A percentile compares a stretch with the other conserved stretches of the same genome.
phyloP scores from a whole-genome alignment of 2,113 vertebrate genomes.

The Perca flavescens region DNA sequence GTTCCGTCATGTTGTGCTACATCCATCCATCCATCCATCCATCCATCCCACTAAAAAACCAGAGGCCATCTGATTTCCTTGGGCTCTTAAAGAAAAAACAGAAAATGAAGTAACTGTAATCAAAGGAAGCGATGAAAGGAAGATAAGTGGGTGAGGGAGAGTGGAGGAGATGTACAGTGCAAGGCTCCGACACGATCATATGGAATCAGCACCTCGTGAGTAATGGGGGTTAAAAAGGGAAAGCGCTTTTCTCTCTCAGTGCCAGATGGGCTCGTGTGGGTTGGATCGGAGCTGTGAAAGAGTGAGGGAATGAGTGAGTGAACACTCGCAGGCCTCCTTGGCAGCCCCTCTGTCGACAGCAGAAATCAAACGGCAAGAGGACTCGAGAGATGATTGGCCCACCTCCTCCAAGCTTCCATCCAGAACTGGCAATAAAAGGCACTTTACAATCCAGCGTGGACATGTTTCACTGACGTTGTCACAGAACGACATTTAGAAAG shows the following conservation, averaged over 20 bases:
- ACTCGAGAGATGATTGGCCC: constrained; percentile 50
- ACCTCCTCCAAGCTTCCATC: constrained; percentile 38
- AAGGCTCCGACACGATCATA: constrained; percentile 74
- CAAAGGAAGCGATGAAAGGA: constrained; percentile 56
- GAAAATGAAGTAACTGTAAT: constrained; percentile 52
- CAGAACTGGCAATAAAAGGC: constrained; percentile 31
- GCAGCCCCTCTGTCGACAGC: constrained; percentile 21
- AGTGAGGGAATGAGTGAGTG: constrained; percentile 47
- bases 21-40: constrained; percentile 14
- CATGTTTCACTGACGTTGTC: constrained; percentile 23
- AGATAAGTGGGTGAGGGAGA: constrained; percentile 61
- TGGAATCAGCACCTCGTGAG: constrained; percentile 73
- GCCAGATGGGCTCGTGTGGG: constrained; percentile 65
- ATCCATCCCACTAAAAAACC: background rate
- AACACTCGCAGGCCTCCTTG: constrained; percentile 25
- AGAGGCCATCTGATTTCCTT: constrained; percentile 10
- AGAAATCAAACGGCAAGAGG: constrained; percentile 48
- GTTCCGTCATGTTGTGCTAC: constrained; percentile 37
- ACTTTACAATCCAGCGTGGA: constrained; percentile 23
- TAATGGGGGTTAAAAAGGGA: constrained; percentile 77
- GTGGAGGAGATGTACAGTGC: constrained; percentile 58
- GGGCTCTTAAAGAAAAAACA: constrained; percentile 18
- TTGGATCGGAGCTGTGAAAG: constrained; percentile 42
- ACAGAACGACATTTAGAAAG: constrained; percentile 48
- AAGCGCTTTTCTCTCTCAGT: constrained; percentile 44